A percentile compares a stretch with the other conserved stretches of the same genome.
phyloP scores from a whole-genome alignment of 1,140 invertebrate species.

The Zaprionus ghesquierei region DNA sequence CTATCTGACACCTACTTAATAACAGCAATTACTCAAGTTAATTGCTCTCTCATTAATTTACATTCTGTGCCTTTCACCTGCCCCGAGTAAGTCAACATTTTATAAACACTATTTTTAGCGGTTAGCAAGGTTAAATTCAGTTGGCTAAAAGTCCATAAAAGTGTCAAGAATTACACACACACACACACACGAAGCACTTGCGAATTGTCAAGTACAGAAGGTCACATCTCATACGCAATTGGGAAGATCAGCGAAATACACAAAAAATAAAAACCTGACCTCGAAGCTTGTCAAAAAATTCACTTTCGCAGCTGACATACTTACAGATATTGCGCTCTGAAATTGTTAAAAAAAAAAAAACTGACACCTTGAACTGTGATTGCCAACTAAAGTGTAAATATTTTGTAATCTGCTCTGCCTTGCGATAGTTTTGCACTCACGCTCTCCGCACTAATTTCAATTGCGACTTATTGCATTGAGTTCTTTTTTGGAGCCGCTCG shows the following conservation, averaged over 20 bases:
- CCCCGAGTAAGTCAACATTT: not conserved
- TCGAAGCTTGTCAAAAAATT: not conserved
- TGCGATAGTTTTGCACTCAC: not conserved
- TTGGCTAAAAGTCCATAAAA: not conserved
- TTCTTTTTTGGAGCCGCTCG: constrained; percentile 1
- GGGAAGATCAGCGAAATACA: not conserved
- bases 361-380: not conserved
- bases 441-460: not conserved
- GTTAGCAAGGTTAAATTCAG: not conserved
- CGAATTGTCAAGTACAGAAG: not conserved
- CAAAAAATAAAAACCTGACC: not conserved
- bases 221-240: not conserved
- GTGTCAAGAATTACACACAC: not conserved
- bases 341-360: not conserved
- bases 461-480: not conserved
- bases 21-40: not conserved
- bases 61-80: not conserved
- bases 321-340: not conserved
- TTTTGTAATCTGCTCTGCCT: not conserved
- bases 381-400: not conserved
- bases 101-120: not conserved
- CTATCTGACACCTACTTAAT: not conserved
- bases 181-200: not conserved
- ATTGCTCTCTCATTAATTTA: not conserved
- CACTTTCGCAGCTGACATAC: not conserved